These are phyloP conservation scores for Solenodon paradoxus DNA, from an alignment of 2,113 vertebrate genomes.

Conservation along the genomic window DNA sequence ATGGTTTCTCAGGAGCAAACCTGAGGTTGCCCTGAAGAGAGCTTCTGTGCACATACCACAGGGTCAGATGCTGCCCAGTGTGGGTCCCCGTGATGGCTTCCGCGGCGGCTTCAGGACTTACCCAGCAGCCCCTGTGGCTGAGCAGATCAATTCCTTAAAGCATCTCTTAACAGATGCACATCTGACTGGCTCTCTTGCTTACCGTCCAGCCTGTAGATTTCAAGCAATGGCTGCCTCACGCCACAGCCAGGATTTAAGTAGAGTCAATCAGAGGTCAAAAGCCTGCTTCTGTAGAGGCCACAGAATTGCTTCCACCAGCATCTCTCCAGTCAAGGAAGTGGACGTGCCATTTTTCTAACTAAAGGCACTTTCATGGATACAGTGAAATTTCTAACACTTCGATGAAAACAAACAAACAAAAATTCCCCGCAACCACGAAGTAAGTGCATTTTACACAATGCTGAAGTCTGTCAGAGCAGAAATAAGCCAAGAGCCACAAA, in stretches of 20 bases:
- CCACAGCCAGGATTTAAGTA: neutral
- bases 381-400: neutral
- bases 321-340: neutral
- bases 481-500: neutral
- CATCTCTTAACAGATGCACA: accelerated
- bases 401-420: neutral
- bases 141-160: neutral
- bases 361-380: neutral
- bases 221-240: no score
- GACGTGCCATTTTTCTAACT: neutral
- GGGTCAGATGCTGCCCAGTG: no score
- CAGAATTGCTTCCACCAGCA: no score
- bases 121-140: accelerated
- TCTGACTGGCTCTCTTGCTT: neutral
- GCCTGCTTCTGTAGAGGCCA: accelerated
- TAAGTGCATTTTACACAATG: neutral
- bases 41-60: accelerated
- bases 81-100: accelerated
- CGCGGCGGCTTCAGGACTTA: accelerated
- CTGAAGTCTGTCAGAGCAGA: neutral
- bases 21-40: neutral
- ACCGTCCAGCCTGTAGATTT: no score
- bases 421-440: neutral
- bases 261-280: neutral
- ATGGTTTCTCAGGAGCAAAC: neutral